Evolutionary conservation across 1,140 invertebrate species (phyloP), one percentile per base, ranked within the genome.

Genomic region (Glossosoma conforme): DNA sequence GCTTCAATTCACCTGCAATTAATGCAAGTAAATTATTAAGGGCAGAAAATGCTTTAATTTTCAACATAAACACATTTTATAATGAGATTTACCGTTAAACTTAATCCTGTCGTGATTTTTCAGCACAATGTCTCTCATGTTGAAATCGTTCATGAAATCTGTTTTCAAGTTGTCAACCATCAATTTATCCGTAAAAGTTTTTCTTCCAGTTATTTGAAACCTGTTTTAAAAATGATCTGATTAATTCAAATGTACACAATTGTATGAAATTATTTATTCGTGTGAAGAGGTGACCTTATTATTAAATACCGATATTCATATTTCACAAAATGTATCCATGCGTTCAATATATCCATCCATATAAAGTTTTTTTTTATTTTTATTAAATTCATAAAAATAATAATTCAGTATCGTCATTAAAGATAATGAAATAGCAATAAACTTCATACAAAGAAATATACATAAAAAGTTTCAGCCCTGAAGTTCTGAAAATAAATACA

Each of bases 51-150:
- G 9, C 17, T 6, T 38, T 38, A 22, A 3, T 40, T 28, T 38
- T 24, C n/a, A n/a, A n/a, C n/a, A 37, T 13, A 2, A 36, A 5
- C 37, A 37, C 15, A 47, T 19, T 10, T 47, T 3, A 20, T 25
- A 24, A 18, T n/a, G n/a, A n/a, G 38, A 33, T 10, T 33, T 33
- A 57, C 54, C 54, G 22, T 33, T 33, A 35, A 57, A 57, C 22
- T 48, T 19, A 3, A 41, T 13, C n/a, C 40, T 40, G 18, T 48
- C 19, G 28, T 44, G 40, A 18, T 38, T 41, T 40, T 49, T 57
- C 25, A 52, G 25, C 21, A 57, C 44, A 13, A 57, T 24, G 14
- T 52, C 49, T 21, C 38, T 28, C 49, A 57, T 57, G 9, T 52
- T 35, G n/a, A 52, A 17, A 32, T 52, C 33, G 17, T 57, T 57